phyloP scores from a whole-genome alignment of 2,888 invertebrate genomes.

The Eilema sororculum region DNA sequence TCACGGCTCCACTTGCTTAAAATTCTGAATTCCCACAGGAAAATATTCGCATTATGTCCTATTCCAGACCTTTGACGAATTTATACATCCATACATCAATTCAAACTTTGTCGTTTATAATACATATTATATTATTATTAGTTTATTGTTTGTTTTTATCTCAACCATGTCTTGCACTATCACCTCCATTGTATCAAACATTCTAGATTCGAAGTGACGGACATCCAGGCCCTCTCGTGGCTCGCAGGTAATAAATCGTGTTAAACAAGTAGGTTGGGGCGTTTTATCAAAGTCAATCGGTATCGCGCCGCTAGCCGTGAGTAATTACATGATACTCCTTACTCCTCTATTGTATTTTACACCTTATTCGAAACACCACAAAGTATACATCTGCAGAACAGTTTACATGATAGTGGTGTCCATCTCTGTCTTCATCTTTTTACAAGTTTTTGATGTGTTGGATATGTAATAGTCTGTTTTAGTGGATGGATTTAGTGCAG shows the following conservation, averaged over 20 bases:
- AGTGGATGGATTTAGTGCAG: slow-evolving; percentile 29
- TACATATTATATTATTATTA: no score
- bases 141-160: not conserved
- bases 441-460: slow-evolving; percentile 46
- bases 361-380: slow-evolving; percentile 28
- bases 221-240: slow-evolving; percentile 72
- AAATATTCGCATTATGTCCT: no score
- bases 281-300: slow-evolving; percentile 87
- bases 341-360: slow-evolving; percentile 41
- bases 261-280: slow-evolving; percentile 86
- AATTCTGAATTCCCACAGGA: no score
- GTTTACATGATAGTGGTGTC: slow-evolving; percentile 44
- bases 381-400: slow-evolving; percentile 19
- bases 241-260: slow-evolving; percentile 86
- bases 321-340: slow-evolving; percentile 73
- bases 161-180: slow-evolving; percentile 23
- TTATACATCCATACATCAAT: no score
- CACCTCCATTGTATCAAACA: slow-evolving; percentile 50
- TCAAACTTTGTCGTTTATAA: no score
- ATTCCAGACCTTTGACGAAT: no score
- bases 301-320: slow-evolving; percentile 79
- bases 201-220: slow-evolving; percentile 53
- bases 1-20: no score
- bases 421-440: slow-evolving; percentile 53
- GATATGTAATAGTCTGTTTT: slow-evolving; percentile 43